Base-by-base conservation (phyloP, 2,797 vertebrate genomes). In the Euthynnus affinis region DNA sequence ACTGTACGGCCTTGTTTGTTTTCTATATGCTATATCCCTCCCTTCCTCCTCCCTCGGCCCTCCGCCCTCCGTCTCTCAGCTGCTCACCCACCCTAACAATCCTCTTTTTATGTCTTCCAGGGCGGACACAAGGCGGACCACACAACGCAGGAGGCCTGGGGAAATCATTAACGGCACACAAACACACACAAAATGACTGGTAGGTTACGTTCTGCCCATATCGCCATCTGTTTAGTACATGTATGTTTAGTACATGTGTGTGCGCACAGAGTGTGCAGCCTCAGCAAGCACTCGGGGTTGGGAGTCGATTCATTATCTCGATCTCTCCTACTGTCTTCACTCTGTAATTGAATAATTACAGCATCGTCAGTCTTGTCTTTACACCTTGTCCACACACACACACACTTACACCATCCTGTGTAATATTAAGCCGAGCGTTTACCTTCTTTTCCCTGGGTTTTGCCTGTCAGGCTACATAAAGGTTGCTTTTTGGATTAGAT, bases 21-120 rank as follows among this genome's bases (percentile, higher is more conserved):
- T 93, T 91, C 84, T 87, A 80, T 86, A 88, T 80, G 55, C 80
- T 77, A 0, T 34, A 72, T 81, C 63, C 53, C 68, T 57, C 73
- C 70, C 32, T 56, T 42, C 74, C 70, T 69, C 63, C 65, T 58
- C 44, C 64, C 40, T 27, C 29, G 4, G 1, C 72, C 70, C 53
- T n/a, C 58, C 57, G 1, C 66, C 63, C 65, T 71, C 68, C n/a
- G 68, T 77, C 77, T 77, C 77, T 83, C 71, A 61, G 67, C 75
- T 59, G 81, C 81, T 53, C 82, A 66, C 69, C 78, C 76, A 25
- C 67, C 55, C 74, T 85, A 89, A 90, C 87, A 83, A 78, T 87
- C 74, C 81, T 86, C 83, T 90, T 89, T 94, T 91, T 82, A 78
- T 90, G 82, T 85, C 82, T 92, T 70, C 3, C 89, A 95, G 94